Conservation (phyloP, 1,140 invertebrate species). For the Linepithema humile region DNA sequence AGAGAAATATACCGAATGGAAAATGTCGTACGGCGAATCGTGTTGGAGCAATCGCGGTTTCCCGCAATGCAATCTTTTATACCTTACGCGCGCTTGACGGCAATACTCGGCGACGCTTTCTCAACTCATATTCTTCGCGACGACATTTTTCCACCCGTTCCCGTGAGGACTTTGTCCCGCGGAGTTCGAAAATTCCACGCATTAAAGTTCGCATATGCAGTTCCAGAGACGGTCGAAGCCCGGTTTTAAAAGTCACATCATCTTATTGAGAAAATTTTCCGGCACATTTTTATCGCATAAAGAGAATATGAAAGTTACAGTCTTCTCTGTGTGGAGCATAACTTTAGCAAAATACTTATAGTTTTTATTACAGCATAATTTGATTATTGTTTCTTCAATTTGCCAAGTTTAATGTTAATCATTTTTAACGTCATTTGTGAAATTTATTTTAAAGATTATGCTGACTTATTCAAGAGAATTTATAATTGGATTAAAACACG, state of each 20-base stretch:
- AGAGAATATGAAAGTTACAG: neutral
- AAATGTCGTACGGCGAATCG: constrained; percentile 33
- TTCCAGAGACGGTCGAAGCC: neutral
- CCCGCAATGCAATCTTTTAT: constrained; percentile 46
- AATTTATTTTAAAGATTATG: neutral
- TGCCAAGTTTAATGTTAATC: neutral
- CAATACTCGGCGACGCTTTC: constrained; percentile 20
- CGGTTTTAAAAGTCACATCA: neutral
- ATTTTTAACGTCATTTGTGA: neutral
- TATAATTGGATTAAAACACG: constrained; percentile 28
- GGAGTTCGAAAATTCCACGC: constrained; percentile 18
- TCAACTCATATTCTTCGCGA: neutral
- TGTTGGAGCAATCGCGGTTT: constrained; percentile 25
- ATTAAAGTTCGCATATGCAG: neutral
- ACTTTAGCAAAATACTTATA: neutral
- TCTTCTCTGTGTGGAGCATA: neutral
- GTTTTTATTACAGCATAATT: neutral
- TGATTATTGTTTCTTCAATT: neutral
- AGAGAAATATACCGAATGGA: constrained; percentile 37
- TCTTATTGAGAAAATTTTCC: neutral
- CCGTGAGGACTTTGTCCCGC: neutral
- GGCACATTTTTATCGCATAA: neutral
- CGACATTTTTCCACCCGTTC: constrained; percentile 26
- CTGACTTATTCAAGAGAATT: constrained; percentile 31
- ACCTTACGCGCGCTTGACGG: constrained; percentile 35